Conservation (phyloP, 2,797 vertebrate genomes). For the Coreius guichenoti region DNA sequence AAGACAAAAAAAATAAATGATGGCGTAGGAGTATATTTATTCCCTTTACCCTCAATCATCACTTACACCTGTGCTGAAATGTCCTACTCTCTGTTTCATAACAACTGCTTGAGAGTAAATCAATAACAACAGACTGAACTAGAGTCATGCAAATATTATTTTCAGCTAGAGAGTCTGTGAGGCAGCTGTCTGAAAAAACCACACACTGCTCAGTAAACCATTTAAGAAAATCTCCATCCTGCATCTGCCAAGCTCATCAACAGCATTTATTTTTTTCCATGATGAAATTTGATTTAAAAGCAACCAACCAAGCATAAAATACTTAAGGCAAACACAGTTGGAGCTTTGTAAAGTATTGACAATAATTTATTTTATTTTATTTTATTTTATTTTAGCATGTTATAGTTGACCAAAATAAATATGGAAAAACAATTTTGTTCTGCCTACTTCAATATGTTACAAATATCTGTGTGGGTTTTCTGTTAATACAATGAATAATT, state of each 20-base stretch:
- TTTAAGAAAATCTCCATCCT: background rate
- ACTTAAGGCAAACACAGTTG: background rate
- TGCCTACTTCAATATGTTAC: background rate
- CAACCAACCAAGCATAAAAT: background rate
- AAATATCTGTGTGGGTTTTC: background rate
- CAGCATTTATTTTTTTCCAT: constrained; percentile 7
- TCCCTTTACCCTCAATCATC: constrained; percentile 10
- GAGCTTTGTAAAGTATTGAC: background rate
- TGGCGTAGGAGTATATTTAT: background rate
- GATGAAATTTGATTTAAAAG: constrained; percentile 9
- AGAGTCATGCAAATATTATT: constrained; percentile 51
- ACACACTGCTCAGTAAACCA: constrained; percentile 6
- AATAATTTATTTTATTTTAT: background rate
- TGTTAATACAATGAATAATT: background rate
- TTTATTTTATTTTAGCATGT: background rate
- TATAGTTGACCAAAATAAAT: background rate
- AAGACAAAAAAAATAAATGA: background rate
- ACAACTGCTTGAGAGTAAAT: constrained; percentile 40
- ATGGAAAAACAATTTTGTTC: background rate
- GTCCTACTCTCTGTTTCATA: constrained; percentile 20
- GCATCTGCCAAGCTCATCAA: constrained; percentile 17
- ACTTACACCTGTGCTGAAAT: background rate
- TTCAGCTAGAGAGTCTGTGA: constrained; percentile 7
- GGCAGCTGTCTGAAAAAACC: background rate
- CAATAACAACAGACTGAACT: constrained; percentile 47